These are phyloP conservation scores for Agrochola lota DNA, from an alignment of 2,888 invertebrate species.

Conservation along the genomic window DNA sequence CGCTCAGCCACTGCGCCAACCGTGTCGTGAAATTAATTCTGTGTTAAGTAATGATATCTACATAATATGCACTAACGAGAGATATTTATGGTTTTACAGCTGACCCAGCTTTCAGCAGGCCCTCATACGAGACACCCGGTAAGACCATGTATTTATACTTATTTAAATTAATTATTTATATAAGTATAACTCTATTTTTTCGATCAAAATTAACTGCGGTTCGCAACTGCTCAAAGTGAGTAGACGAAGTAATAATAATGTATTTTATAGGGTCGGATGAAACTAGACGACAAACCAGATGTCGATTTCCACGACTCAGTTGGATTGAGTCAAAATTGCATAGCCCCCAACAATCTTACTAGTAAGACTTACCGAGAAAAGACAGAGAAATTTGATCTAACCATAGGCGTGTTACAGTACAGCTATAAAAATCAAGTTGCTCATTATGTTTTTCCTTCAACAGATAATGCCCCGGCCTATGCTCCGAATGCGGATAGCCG, in stretches of 20 bases:
- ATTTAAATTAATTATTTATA: not conserved
- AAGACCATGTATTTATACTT: not conserved
- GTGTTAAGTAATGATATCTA: too few species aligned
- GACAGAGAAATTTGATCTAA: not conserved
- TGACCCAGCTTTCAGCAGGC: constrained; percentile 52
- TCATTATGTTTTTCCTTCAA: constrained; percentile 6
- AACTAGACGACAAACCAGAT: too few species aligned
- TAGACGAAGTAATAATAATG: not conserved
- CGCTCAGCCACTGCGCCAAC: too few species aligned
- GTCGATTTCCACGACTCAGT: too few species aligned
- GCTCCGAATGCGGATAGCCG: not conserved
- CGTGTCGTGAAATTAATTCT: too few species aligned
- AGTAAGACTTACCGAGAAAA: not conserved
- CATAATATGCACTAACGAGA: not conserved
- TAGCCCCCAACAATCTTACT: too few species aligned
- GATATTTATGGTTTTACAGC: constrained; percentile 56
- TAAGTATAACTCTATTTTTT: too few species aligned
- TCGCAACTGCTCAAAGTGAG: not conserved
- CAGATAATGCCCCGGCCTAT: constrained; percentile 10
- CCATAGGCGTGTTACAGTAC: not conserved
- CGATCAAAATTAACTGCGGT: not conserved
- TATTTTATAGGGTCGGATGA: not conserved
- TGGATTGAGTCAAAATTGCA: too few species aligned
- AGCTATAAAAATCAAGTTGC: not conserved
- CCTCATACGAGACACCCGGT: constrained; percentile 17